Conservation (phyloP, 2,113 vertebrate species). For the Zosterops lateralis region DNA sequence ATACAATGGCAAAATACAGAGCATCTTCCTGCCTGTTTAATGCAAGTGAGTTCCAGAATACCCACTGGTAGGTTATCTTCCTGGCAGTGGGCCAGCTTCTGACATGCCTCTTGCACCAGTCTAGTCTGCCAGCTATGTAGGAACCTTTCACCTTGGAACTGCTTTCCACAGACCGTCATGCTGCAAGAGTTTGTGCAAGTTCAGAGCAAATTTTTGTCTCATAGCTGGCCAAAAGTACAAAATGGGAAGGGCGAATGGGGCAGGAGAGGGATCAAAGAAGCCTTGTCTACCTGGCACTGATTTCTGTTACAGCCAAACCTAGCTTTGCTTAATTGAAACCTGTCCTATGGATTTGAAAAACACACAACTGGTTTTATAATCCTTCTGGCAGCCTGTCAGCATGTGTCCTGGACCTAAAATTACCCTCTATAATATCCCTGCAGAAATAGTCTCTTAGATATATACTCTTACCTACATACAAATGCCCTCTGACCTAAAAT, state of each 20-base stretch:
- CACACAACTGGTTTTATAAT: constrained; percentile 11
- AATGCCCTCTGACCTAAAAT: constrained; percentile 21
- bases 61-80: neutral
- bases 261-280: neutral
- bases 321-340: constrained; percentile 60
- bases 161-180: neutral
- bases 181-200: neutral
- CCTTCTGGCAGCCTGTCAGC: constrained; percentile 23
- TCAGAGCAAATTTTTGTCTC: neutral
- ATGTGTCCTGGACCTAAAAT: constrained; percentile 33
- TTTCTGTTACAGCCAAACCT: constrained; percentile 35
- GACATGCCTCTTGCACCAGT: neutral
- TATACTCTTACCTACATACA: neutral
- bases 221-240: neutral
- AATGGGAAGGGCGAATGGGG: neutral
- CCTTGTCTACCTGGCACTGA: neutral
- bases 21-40: constrained; percentile 36
- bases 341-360: constrained; percentile 33
- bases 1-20: constrained; percentile 55
- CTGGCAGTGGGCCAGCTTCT: neutral
- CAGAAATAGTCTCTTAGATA: neutral
- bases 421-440: constrained; percentile 4
- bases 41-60: neutral
- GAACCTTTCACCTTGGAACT: neutral
- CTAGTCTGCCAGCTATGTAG: neutral